Evolutionary conservation across 1,140 invertebrate species (phyloP), one percentile per base, ranked within the genome.

Genomic region (Dendrolimus punctatus): DNA sequence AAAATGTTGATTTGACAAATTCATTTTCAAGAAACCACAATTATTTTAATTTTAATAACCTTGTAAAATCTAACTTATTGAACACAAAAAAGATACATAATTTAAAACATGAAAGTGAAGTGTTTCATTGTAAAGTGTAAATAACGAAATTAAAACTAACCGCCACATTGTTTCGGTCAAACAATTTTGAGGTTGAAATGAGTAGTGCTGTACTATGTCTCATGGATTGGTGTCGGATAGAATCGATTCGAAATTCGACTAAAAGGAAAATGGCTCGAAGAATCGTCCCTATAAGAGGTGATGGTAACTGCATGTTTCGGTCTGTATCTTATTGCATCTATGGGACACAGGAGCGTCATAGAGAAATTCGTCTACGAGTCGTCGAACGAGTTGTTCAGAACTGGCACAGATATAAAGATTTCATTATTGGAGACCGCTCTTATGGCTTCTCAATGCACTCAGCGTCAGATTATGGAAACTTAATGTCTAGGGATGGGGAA

Each of bases 261-360:
- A 47, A 53, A 58, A 23, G 36, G 40, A 51, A 49, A 23, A 80
- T 82, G 77, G 52, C 74, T 43, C 61, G 69, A 4, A 70, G 70
- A 44, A 42, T 81, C 23, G 50, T 84, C 51, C 51, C 80, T 9
- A 81, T 84, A 38, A 63, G 67, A 4, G 80, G 80, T 9, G 78
- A 84, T 49, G 80, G 80, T 9, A 84, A 84, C 60, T 84, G 81
- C 58, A 62, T 86, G 53, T 85, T 83, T 60, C 68, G 80, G 58
- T 79, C 81, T 6, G 66, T 80, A 36, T 80, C 80, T 6, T 83
- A 74, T 57, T 77, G 75, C 50, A 53, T 84, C n/a, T 79, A 66
- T 46, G 68, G 66, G 6, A 84, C 73, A n/a, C 80, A 84, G 51
- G 78, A 84, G 9, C 66, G 68, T 5, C 77, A 84, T 42, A 53